A percentile compares a stretch with the other conserved stretches of the same genome.
Conservation (phyloP, 2,888 invertebrate genomes). For the Phengaris alcon region DNA sequence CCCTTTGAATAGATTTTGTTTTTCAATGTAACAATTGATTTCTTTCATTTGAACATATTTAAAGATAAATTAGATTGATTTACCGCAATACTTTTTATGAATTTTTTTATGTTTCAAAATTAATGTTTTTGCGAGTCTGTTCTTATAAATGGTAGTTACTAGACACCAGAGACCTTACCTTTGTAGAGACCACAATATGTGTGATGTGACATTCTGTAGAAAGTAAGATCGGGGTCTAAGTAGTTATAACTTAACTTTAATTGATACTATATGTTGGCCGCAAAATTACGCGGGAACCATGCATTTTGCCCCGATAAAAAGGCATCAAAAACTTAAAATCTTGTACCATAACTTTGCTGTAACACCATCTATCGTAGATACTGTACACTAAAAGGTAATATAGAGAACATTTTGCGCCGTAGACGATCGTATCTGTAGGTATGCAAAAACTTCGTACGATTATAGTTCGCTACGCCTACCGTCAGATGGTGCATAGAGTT, state of each 20-base stretch:
- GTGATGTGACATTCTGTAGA: too few species aligned
- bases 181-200: not conserved
- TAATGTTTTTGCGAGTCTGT: not conserved
- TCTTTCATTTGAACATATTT: slow-evolving; percentile 23
- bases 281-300: too few species aligned
- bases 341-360: too few species aligned
- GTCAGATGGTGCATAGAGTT: not conserved
- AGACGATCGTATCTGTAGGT: not conserved
- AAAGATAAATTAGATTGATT: slow-evolving; percentile 17
- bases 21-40: not conserved
- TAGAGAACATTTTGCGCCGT: not conserved
- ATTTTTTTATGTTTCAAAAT: slow-evolving; percentile 13
- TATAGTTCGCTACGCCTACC: not conserved
- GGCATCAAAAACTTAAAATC: too few species aligned
- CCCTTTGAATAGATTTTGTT: slow-evolving; percentile 46
- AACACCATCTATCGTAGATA: not conserved
- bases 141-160: not conserved
- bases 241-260: too few species aligned
- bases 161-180: not conserved
- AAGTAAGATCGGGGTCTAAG: too few species aligned
- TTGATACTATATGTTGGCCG: too few species aligned
- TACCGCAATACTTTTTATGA: not conserved
- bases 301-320: too few species aligned
- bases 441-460: not conserved
- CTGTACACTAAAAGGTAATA: not conserved